Conservation (phyloP, 2,797 vertebrate genomes). For the Sebastes wilsoni region DNA sequence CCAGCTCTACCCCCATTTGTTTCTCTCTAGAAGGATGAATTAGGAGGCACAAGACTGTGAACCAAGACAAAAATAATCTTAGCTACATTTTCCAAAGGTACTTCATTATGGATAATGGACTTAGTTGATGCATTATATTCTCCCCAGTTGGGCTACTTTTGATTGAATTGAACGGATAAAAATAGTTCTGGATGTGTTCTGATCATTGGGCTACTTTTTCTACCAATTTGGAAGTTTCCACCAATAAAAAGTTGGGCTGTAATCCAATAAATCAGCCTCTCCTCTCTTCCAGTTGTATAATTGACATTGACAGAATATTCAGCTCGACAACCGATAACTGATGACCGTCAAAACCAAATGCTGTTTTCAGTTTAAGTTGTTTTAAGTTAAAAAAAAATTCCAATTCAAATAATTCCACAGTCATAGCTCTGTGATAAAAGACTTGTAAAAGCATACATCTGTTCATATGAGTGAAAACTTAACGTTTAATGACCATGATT, state of each 20-base stretch:
- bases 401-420: neutral
- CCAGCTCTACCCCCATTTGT: neutral
- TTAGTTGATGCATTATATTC: neutral
- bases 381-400: too few species aligned
- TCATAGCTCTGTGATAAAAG: neutral
- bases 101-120: neutral
- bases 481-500: neutral
- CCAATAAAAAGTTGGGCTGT: neutral
- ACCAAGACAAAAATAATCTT: neutral
- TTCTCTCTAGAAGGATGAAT: neutral
- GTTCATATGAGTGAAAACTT: neutral
- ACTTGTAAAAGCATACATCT: neutral
- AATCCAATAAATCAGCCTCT: neutral
- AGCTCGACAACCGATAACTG: neutral
- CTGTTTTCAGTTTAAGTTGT: neutral
- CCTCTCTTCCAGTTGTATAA: neutral
- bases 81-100: neutral
- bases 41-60: neutral
- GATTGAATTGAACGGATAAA: neutral
- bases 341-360: neutral
- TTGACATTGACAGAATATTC: neutral
- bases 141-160: neutral
- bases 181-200: neutral
- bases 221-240: neutral
- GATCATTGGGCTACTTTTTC: neutral